Percentiles rank a stretch among this genome's conserved stretches.
Evolutionary conservation across 2,888 invertebrate species (phyloP).

Genomic region (Caradrina kadenii): DNA sequence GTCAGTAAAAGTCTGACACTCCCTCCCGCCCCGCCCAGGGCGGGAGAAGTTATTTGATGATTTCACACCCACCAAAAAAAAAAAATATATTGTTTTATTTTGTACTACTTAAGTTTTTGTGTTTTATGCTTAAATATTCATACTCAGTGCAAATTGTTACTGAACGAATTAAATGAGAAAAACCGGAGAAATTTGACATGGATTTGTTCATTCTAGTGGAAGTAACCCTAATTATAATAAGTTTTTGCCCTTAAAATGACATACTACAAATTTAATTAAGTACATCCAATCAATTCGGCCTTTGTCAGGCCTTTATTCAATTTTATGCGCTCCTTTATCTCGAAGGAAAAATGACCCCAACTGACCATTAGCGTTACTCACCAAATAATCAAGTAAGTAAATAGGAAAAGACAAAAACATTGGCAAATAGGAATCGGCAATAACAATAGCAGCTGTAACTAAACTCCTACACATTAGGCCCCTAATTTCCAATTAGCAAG

Average conservation of each 20-base stretch:
- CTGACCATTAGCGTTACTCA: slow-evolving; percentile 55
- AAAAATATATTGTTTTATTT: too few species aligned
- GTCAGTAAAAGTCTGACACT: too few species aligned
- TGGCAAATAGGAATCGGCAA: slow-evolving; percentile 83
- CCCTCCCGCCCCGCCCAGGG: too few species aligned
- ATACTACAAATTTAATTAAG: background rate
- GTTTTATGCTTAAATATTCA: too few species aligned
- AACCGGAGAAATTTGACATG: too few species aligned
- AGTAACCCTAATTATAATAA: too few species aligned
- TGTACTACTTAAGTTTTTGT: too few species aligned
- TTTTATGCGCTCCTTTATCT: slow-evolving; percentile 42
- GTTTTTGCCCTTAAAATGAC: background rate
- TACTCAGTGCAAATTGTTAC: too few species aligned
- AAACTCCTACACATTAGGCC: slow-evolving; percentile 87
- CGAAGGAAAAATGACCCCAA: slow-evolving; percentile 31
- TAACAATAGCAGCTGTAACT: slow-evolving; percentile 84
- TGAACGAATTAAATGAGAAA: too few species aligned
- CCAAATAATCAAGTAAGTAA: slow-evolving; percentile 73
- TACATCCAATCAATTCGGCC: slow-evolving; percentile 26
- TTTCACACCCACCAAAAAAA: too few species aligned
- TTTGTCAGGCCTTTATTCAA: slow-evolving; percentile 31
- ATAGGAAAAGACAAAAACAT: slow-evolving; percentile 78
- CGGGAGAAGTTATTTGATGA: too few species aligned
- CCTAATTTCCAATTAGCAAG: slow-evolving; percentile 89
- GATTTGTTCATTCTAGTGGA: too few species aligned